Evolutionary conservation across 2,113 vertebrate species (phyloP), one percentile per base, ranked within the genome.

Genomic region (Myodes glareolus): DNA sequence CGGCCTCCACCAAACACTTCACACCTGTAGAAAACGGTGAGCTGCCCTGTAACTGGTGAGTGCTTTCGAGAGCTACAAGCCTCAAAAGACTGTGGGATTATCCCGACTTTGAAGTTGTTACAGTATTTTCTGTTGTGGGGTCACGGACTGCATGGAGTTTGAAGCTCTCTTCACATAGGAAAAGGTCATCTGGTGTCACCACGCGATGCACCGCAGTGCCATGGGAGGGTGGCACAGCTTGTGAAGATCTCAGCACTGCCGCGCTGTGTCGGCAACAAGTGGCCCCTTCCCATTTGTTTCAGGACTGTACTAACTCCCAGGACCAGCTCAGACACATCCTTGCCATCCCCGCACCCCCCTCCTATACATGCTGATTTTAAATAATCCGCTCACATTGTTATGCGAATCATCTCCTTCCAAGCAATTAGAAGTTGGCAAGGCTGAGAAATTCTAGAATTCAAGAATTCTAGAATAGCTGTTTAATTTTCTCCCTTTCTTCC

Each of bases 401-500:
- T 85, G 52, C 55, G 75, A 70, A 75, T 84, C 58, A 39, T 31
- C n/a, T 95, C 84, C 27, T 80, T 50, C 23, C 68, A 7, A 95
- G 90, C 75, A 84, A 23, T 55, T 42, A 90, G 9, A 94, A 76
- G 58, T 81, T 89, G 89, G 33, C 25, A 39, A 72, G 50, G 14
- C 36, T 39, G 33, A 36, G 39, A 92, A 95, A 52, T 4, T n/a
- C n/a, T n/a, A n/a, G n/a, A n/a, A n/a, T n/a, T n/a, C 68, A 96
- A 27, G 77, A 58, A 92, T 92, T 86, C 77, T 92, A 33, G 5
- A 91, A 87, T 70, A 82, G 5, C 4, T 58, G 14, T 55, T 92
- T 76, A 17, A 75, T 42, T 95, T 91, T 94, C 81, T 93, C 65
- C 70, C 27, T 88, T 96, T 91, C 58, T 72, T 31, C 50, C 10